Evolutionary conservation across 2,888 invertebrate species (phyloP).

Genomic region (Agonopterix heracliana): DNA sequence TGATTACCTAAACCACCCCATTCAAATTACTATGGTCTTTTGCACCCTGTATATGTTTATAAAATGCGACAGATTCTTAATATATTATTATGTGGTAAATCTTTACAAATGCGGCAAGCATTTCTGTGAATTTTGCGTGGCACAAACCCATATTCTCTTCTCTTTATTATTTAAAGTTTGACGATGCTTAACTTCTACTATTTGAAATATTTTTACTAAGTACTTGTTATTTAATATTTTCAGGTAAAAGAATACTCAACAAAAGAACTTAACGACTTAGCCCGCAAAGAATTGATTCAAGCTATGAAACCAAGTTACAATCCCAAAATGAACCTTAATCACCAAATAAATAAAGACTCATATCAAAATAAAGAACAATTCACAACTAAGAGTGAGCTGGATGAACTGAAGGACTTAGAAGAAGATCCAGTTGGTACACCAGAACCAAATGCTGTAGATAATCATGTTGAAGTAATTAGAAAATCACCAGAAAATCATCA

Average conservation of each 20-base stretch:
- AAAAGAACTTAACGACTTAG: conserved; percentile 57
- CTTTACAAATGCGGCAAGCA: too few species aligned
- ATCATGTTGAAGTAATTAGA: conserved; percentile 51
- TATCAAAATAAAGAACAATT: conserved; percentile 18
- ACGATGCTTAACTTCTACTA: too few species aligned
- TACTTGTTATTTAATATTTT: background rate
- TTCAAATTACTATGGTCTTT: too few species aligned
- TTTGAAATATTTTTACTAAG: too few species aligned
- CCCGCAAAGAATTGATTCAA: conserved; percentile 43
- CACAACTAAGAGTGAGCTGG: conserved; percentile 38
- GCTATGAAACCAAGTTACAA: conserved; percentile 34
- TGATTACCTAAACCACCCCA: too few species aligned
- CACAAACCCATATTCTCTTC: too few species aligned
- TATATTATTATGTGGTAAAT: too few species aligned
- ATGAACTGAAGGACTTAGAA: conserved; percentile 51
- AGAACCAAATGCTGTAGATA: conserved; percentile 41
- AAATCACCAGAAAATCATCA: conserved; percentile 19
- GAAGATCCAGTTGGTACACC: conserved; percentile 62
- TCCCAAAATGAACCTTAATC: conserved; percentile 33
- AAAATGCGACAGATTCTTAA: too few species aligned
- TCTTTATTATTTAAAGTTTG: too few species aligned
- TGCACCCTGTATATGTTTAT: too few species aligned
- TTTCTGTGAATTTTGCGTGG: too few species aligned
- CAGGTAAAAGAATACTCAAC: conserved; percentile 63
- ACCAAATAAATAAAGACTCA: conserved; percentile 18